phyloP scores from a whole-genome alignment of 2,888 invertebrate species.

The Hofmannophila pseudospretella region DNA sequence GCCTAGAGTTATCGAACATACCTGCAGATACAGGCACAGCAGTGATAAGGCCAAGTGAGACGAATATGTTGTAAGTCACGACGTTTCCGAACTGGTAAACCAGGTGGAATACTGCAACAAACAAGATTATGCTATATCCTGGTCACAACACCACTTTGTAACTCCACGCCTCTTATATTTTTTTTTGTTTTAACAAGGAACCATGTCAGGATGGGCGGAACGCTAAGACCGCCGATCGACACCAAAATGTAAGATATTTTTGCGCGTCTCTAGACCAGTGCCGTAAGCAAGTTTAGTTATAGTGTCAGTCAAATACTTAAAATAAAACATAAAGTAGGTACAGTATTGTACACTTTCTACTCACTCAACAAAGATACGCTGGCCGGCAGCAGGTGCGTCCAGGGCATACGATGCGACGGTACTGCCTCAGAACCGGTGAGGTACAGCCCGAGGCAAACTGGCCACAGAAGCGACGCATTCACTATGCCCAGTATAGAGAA shows the following conservation, averaged over 20 bases:
- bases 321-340: too few species aligned
- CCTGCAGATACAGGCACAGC: constrained; percentile 97
- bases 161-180: too few species aligned
- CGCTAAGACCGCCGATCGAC: too few species aligned
- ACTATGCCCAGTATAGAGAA: constrained; percentile 94
- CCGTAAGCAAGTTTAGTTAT: too few species aligned
- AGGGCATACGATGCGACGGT: constrained; percentile 89
- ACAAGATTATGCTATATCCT: constrained; percentile 4
- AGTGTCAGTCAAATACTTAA: too few species aligned
- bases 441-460: constrained; percentile 90
- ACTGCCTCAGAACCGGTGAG: constrained; percentile 92
- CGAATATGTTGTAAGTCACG: constrained; percentile 95
- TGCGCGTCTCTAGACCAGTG: too few species aligned
- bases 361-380: constrained; percentile 87
- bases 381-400: constrained; percentile 89
- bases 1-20: too few species aligned
- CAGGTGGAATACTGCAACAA: constrained; percentile 89
- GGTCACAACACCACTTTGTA: background rate
- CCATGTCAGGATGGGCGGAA: too few species aligned
- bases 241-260: too few species aligned
- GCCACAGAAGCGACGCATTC: constrained; percentile 93
- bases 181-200: too few species aligned
- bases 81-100: constrained; percentile 96
- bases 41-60: constrained; percentile 94
- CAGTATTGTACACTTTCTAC: too few species aligned